Evolutionary conservation across 1,140 invertebrate genomes (phyloP), one percentile per base, ranked within the genome.

Genomic region (Melitaea cinxia): DNA sequence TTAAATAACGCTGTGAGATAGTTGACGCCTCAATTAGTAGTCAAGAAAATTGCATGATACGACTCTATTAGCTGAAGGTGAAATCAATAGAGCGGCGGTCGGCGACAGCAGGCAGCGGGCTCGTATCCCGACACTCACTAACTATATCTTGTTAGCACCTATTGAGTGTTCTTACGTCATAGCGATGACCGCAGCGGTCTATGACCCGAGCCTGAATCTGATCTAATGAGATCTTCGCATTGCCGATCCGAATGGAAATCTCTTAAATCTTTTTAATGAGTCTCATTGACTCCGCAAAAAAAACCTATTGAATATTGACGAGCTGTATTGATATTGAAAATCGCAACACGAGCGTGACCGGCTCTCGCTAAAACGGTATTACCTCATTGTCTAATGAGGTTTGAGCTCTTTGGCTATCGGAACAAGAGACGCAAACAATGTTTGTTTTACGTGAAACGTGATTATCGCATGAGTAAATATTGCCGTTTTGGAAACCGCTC

Each of bases 101-200:
- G 69, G 67, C 69, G 68, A 73, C 71, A 49, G 49, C 58, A 58
- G 54, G 39, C 62, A 30, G 23, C 37, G 37, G 15, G 2, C 30
- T 42, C 49, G 53, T 52, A 58, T 47, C 59, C 60, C 54, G 47
- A 30, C 70, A 65, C 53, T 66, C 63, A 65, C 71, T 79, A 78
- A 78, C 73, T 63, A 75, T 75, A 33, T 75, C 79, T 86, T 76
- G 83, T 85, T 86, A 86, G 70, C 82, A 81, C 77, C 81, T 82
- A 81, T 83, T 75, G 73, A 80, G 65, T 64, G 26, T 63, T 65
- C 75, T 85, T 82, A 80, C 81, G 75, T 82, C 77, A 81, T 74
- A 75, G 68, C 70, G 68, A 66, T 69, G 59, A 73, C 75, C 71
- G 68, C 70, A 59, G 63, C 52, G 59, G 61, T 66, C 69, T 65